Conservation (phyloP, 1,140 invertebrate genomes). For the Dufourea novaeangliae region DNA sequence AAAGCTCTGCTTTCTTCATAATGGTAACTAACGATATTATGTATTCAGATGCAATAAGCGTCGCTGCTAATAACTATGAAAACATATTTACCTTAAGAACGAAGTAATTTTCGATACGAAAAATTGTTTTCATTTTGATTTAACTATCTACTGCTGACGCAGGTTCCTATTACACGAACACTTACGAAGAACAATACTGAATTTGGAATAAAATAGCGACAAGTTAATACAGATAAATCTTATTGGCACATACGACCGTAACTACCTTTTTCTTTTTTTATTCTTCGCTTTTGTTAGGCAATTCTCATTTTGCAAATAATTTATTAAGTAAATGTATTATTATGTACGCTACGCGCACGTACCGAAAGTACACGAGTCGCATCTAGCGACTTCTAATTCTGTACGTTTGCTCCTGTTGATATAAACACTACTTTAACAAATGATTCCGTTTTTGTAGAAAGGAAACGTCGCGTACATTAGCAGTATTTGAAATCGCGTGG, state of each 20-base stretch:
- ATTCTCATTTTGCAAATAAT: slow-evolving; percentile 34
- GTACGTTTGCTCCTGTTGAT: neutral
- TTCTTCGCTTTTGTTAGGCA: slow-evolving; percentile 40
- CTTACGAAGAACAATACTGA: slow-evolving; percentile 30
- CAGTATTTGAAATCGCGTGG: slow-evolving; percentile 13
- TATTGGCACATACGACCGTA: slow-evolving; percentile 46
- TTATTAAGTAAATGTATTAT: slow-evolving; percentile 43
- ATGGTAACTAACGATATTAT: slow-evolving; percentile 40
- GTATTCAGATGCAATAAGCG: slow-evolving; percentile 20
- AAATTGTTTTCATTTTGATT: slow-evolving; percentile 2
- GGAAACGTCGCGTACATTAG: slow-evolving; percentile 1
- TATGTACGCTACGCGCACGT: slow-evolving; percentile 22
- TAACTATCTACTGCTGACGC: slow-evolving; percentile 1
- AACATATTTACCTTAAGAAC: slow-evolving; percentile 21
- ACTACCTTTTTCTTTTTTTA: slow-evolving; percentile 2
- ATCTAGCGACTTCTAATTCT: slow-evolving; percentile 17
- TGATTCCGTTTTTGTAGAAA: slow-evolving; percentile 3
- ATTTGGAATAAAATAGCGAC: slow-evolving; percentile 52
- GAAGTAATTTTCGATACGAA: slow-evolving; percentile 10
- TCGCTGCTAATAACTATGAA: slow-evolving; percentile 18
- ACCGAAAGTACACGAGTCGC: neutral
- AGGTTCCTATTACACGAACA: neutral
- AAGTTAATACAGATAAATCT: slow-evolving; percentile 38
- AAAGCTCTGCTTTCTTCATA: slow-evolving; percentile 23
- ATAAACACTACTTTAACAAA: neutral